Conservation (phyloP, 2,797 vertebrate genomes). For the Eulemur albifrons region DNA sequence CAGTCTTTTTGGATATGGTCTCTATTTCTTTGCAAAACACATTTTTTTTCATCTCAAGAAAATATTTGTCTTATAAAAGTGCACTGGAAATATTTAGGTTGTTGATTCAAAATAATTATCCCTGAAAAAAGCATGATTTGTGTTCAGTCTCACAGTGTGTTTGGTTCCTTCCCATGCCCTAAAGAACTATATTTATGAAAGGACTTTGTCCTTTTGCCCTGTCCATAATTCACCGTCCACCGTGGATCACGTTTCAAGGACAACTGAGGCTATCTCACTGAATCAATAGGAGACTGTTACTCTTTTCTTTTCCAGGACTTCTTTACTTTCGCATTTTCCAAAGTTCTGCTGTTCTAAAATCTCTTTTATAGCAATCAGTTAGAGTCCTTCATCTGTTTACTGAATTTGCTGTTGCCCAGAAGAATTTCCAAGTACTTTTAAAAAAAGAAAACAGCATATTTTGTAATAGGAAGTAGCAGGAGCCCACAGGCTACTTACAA, state of each 20-base stretch:
- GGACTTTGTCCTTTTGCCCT: constrained; percentile 55
- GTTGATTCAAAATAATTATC: constrained; percentile 29
- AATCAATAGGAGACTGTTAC: constrained; percentile 56
- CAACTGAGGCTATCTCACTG: neutral
- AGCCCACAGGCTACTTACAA: neutral
- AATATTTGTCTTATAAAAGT: constrained; percentile 34
- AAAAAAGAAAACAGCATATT: neutral
- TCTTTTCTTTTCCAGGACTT: constrained; percentile 12
- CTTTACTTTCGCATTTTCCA: constrained; percentile 61
- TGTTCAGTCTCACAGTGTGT: neutral
- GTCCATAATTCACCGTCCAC: constrained; percentile 57
- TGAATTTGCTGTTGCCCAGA: neutral
- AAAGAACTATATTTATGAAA: constrained; percentile 36
- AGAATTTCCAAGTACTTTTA: constrained; percentile 9
- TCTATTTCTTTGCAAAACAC: constrained; percentile 16
- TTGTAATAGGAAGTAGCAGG: neutral
- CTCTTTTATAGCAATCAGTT: neutral
- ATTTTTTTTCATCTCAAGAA: neutral
- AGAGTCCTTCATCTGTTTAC: neutral
- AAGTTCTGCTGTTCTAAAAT: neutral
- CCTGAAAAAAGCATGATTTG: neutral
- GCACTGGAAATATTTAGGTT: neutral
- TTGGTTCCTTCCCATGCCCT: neutral
- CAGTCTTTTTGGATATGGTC: neutral
- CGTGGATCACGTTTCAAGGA: constrained; percentile 51